Evolutionary conservation across 64 coral and sea anemone species (phyloP).

Genomic region (Trachythela sp.): DNA sequence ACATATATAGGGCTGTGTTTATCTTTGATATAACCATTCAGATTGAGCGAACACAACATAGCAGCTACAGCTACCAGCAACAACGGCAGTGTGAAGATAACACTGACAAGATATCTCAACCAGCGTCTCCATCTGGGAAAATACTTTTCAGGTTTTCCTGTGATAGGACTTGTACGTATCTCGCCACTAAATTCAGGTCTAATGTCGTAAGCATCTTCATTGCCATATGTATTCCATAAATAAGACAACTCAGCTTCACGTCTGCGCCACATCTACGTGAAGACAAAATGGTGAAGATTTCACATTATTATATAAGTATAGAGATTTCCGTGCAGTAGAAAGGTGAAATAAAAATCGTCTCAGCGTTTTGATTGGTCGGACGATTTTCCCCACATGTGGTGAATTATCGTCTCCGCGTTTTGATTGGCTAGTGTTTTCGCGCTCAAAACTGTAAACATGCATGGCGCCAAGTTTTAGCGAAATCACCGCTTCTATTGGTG

Average conservation of each 20-base stretch:
- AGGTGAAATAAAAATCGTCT: too few species aligned
- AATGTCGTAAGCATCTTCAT: constrained; percentile 71
- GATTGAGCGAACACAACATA: constrained; percentile 90
- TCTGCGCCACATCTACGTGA: constrained; percentile 76
- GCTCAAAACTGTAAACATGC: too few species aligned
- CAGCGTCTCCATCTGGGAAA: constrained; percentile 94
- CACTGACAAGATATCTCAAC: constrained; percentile 84
- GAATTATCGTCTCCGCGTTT: too few species aligned
- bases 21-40: constrained; percentile 98
- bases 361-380: too few species aligned
- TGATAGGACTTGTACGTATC: constrained; percentile 73
- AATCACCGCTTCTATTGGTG: too few species aligned
- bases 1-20: constrained; percentile 94
- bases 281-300: background rate
- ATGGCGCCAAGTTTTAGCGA: too few species aligned
- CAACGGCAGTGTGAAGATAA: constrained; percentile 75
- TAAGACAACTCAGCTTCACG: constrained; percentile 85
- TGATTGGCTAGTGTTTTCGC: too few species aligned
- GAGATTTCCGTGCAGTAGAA: too few species aligned
- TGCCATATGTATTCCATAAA: constrained; percentile 74
- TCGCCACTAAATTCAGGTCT: constrained; percentile 82
- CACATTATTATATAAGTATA: too few species aligned
- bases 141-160: constrained; percentile 86
- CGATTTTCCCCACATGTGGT: too few species aligned
- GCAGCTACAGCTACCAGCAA: constrained; percentile 72